A percentile compares a stretch with the other conserved stretches of the same genome.
Conservation (phyloP, 2,797 vertebrate species). For the Darevskia mixta region DNA sequence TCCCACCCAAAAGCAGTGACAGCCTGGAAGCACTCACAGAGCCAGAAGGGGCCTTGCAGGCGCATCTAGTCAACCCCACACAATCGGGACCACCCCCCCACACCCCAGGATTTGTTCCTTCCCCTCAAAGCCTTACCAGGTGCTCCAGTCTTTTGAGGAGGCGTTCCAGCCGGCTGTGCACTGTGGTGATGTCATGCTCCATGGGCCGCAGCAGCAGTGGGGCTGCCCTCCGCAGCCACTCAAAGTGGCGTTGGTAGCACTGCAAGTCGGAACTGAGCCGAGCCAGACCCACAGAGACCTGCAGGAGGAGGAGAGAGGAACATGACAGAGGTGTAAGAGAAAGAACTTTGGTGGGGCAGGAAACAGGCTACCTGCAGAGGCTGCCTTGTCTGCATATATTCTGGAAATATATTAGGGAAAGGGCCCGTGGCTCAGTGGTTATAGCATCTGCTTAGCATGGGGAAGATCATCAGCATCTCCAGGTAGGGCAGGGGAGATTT, state of each 20-base stretch:
- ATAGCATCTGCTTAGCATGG: too few species aligned
- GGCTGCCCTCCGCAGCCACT: slow-evolving; percentile 71
- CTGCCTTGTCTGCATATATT: neutral
- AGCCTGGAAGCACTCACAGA: neutral
- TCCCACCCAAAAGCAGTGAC: too few species aligned
- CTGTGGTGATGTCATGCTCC: slow-evolving; percentile 68
- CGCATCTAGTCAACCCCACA: neutral
- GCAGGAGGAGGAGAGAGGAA: neutral
- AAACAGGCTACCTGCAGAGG: neutral
- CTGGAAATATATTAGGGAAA: too few species aligned
- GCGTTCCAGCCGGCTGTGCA: slow-evolving; percentile 58
- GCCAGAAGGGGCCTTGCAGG: neutral
- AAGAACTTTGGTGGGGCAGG: neutral
- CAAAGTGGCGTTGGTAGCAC: slow-evolving; percentile 65
- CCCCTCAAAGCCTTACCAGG: slow-evolving; percentile 38
- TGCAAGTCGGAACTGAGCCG: slow-evolving; percentile 57
- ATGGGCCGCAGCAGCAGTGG: slow-evolving; percentile 62
- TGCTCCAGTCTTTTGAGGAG: slow-evolving; percentile 58
- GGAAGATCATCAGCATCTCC: too few species aligned
- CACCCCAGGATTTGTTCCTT: neutral
- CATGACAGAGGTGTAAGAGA: too few species aligned
- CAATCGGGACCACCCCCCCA: too few species aligned
- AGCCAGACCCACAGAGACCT: slow-evolving; percentile 22
- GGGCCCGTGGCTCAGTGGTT: too few species aligned
- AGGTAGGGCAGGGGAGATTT: too few species aligned